phyloP scores from a whole-genome alignment of 2,797 vertebrate species.

The Acanthis flammea region DNA sequence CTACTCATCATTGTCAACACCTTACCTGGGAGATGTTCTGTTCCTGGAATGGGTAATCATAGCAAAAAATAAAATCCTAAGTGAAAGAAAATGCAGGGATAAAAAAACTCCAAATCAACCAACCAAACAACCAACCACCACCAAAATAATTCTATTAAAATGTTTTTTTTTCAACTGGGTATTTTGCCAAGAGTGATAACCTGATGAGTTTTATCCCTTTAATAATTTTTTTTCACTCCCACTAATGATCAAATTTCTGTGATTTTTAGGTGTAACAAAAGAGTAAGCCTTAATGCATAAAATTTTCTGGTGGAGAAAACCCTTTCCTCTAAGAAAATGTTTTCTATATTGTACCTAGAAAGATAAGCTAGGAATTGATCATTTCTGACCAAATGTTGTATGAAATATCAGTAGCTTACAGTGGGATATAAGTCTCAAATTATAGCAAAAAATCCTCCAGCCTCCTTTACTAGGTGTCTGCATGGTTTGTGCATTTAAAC shows the following conservation, averaged over 20 bases:
- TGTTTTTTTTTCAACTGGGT: not conserved
- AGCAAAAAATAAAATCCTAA: not conserved
- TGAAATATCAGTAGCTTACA: not conserved
- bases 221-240: accelerated
- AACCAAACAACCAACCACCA: not conserved
- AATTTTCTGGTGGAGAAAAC: not conserved
- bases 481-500: not conserved
- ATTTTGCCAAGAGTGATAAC: not conserved
- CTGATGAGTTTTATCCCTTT: accelerated
- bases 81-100: not conserved
- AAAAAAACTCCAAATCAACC: not conserved
- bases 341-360: not conserved
- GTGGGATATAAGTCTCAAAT: not conserved
- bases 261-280: not conserved
- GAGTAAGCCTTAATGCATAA: accelerated
- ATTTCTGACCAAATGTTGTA: not conserved
- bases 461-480: not conserved
- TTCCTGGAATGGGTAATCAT: not conserved
- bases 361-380: not conserved
- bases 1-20: accelerated
- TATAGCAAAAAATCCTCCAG: not conserved
- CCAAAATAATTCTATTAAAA: not conserved
- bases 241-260: not conserved
- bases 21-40: not conserved
- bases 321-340: not conserved